Percentiles rank a stretch among this genome's conserved stretches.
Conservation (phyloP, 2,113 vertebrate genomes). For the Poicephalus meyeri region DNA sequence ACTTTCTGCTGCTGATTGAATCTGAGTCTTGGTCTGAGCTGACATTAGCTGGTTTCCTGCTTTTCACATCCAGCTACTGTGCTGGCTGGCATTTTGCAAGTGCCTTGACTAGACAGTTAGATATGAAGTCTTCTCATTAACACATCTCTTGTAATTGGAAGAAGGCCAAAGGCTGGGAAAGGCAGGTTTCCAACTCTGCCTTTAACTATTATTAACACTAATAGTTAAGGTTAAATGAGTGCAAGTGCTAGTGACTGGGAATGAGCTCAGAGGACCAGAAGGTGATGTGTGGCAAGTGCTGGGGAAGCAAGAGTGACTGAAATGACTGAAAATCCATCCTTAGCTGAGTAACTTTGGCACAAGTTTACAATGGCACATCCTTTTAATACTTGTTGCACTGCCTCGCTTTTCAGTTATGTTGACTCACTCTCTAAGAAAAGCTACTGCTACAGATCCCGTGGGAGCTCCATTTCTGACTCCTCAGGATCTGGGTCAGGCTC, state of each 20-base stretch:
- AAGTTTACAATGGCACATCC: not conserved
- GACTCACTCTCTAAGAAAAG: slow-evolving; percentile 21
- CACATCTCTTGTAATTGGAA: not conserved
- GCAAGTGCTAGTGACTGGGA: not conserved
- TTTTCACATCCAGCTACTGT: slow-evolving; percentile 55
- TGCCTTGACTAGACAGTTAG: slow-evolving; percentile 14
- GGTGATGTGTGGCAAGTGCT: not conserved
- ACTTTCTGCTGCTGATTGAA: not conserved
- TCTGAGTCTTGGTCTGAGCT: not conserved
- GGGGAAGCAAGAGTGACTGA: not conserved
- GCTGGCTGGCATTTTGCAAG: slow-evolving; percentile 56
- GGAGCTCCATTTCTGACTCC: not conserved
- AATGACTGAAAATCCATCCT: not conserved
- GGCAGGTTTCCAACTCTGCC: not conserved
- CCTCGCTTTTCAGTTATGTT: not conserved
- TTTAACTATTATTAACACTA: not conserved
- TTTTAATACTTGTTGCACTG: not conserved
- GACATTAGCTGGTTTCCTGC: slow-evolving; percentile 17
- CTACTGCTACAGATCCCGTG: not conserved
- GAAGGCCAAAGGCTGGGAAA: slow-evolving; percentile 28
- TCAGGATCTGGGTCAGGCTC: not conserved
- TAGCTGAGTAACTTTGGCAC: not conserved
- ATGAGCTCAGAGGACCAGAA: not conserved
- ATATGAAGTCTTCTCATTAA: slow-evolving; percentile 53
- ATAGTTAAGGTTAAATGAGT: not conserved